Conservation (phyloP, 2,797 vertebrate species). For the Dendrocincla tyrannina region DNA sequence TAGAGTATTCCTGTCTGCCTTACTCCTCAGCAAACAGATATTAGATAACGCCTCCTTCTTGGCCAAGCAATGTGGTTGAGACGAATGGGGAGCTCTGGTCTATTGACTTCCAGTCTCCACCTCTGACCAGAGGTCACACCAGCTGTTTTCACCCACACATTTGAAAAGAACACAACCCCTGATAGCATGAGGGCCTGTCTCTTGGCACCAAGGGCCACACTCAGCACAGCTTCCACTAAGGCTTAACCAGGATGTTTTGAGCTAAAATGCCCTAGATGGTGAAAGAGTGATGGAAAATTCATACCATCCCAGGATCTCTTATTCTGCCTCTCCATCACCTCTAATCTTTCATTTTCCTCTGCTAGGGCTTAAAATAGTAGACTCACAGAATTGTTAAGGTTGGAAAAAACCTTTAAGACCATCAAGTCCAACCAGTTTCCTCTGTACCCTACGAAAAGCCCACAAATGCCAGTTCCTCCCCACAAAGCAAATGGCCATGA, state of each 20-base stretch:
- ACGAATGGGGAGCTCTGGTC: background rate
- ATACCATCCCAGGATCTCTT: fast-evolving
- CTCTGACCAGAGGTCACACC: background rate
- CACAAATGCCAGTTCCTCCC: background rate
- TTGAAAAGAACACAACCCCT: background rate
- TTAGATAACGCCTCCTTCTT: background rate
- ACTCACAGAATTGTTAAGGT: background rate
- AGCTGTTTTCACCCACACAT: background rate
- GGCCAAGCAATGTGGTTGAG: background rate
- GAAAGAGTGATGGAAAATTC: background rate
- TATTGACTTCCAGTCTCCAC: background rate
- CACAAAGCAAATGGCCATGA: background rate
- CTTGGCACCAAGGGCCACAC: background rate
- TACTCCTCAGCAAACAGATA: background rate
- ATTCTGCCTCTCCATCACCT: background rate
- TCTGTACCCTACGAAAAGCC: background rate
- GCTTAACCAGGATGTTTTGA: background rate
- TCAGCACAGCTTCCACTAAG: background rate
- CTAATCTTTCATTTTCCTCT: background rate
- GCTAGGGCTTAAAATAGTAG: background rate
- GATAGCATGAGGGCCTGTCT: background rate
- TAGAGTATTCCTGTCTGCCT: background rate
- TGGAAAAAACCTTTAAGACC: background rate
- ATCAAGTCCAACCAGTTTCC: background rate
- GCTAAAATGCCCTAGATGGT: background rate